Conservation (phyloP, 2,797 vertebrate species). For the Spea hammondii region DNA sequence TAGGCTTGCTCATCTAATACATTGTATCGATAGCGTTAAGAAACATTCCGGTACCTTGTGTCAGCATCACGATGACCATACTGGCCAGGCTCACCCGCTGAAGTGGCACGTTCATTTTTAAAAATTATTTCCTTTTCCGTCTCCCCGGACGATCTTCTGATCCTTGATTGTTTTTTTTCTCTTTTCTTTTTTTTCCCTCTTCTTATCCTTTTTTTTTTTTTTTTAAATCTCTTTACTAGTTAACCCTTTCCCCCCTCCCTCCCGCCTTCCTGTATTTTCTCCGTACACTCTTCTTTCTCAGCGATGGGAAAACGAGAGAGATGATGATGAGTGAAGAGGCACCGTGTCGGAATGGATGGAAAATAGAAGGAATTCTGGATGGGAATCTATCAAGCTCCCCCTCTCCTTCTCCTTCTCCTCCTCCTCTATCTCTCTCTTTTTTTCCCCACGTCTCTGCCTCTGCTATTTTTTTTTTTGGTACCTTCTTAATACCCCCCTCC, state of each 20-base stretch:
- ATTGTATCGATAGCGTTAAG: not conserved
- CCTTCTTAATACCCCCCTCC: conserved; percentile 28
- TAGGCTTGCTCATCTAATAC: not conserved
- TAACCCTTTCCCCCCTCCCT: conserved; percentile 45
- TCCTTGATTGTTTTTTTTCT: conserved; percentile 10
- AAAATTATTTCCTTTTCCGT: conserved; percentile 17
- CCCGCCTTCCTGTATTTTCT: conserved; percentile 25
- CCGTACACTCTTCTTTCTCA: conserved; percentile 13
- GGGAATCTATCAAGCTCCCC: conserved; percentile 32
- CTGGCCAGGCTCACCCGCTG: conserved; percentile 19
- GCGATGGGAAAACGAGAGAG: conserved; percentile 17
- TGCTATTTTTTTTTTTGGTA: conserved; percentile 1
- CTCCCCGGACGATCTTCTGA: not conserved
- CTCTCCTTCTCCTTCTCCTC: conserved; percentile 3
- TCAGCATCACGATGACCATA: conserved; percentile 20
- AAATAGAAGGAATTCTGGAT: conserved; percentile 27
- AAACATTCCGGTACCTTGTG: conserved; percentile 38
- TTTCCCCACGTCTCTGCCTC: conserved; percentile 13
- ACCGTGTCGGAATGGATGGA: conserved; percentile 36
- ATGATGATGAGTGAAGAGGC: conserved; percentile 26
- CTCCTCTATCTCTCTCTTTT: conserved; percentile 20
- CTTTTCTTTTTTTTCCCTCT: not conserved
- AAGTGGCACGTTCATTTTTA: conserved; percentile 27
- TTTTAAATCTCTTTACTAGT: conserved; percentile 10
- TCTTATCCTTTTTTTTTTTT: conserved; percentile 1